These are phyloP conservation scores for Pristionchus entomophagus DNA, from an alignment of 2,888 invertebrate species.

Conservation along the genomic window DNA sequence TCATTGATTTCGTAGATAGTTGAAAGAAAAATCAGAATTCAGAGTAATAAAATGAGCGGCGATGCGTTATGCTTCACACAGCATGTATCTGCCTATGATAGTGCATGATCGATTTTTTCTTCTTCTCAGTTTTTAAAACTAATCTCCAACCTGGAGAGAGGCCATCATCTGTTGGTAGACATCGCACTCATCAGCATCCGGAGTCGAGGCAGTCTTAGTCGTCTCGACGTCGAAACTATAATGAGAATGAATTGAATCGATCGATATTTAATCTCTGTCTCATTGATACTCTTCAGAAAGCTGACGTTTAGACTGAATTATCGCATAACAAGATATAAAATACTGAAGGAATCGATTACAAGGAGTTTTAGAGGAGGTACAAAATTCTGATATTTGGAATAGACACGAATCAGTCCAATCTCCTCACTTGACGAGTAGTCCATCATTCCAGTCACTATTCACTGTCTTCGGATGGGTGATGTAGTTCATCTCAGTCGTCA, in stretches of 20 bases:
- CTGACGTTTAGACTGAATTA: too few species aligned
- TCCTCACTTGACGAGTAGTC: constrained; percentile 72
- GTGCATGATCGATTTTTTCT: too few species aligned
- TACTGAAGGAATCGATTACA: too few species aligned
- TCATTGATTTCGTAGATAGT: too few species aligned
- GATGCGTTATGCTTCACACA: neutral
- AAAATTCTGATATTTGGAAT: neutral
- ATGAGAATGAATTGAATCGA: neutral
- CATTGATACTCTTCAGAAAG: neutral
- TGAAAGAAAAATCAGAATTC: too few species aligned
- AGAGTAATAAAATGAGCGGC: too few species aligned
- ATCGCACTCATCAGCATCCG: constrained; percentile 69
- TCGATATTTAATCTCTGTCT: neutral
- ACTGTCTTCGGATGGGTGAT: constrained; percentile 75
- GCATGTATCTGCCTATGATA: too few species aligned
- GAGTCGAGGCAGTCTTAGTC: constrained; percentile 53
- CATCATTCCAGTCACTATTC: constrained; percentile 74
- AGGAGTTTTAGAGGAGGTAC: neutral
- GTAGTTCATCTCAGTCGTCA: constrained; percentile 63
- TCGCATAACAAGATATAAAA: too few species aligned
- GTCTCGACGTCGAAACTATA: constrained; percentile 68
- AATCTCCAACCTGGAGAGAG: constrained; percentile 68
- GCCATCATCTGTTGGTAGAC: constrained; percentile 72
- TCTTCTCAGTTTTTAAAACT: too few species aligned
- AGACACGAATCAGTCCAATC: too few species aligned